Percentiles rank a stretch among this genome's conserved stretches.
Conservation (phyloP, 2,888 invertebrate species). For the Aleiodes testaceus region DNA sequence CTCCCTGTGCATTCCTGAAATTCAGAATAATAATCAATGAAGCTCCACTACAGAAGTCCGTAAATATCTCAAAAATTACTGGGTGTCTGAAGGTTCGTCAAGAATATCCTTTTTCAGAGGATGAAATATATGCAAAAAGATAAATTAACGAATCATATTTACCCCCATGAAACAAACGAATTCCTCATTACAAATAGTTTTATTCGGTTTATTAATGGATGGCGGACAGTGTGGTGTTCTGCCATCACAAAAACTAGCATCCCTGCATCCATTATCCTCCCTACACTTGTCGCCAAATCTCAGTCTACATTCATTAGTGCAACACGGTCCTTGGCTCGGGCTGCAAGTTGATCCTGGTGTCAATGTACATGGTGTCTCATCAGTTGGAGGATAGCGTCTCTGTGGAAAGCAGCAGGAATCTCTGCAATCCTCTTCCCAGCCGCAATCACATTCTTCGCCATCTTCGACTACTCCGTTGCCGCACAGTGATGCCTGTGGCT, state of each 20-base stretch:
- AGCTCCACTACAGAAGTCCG: background rate
- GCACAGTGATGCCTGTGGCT: constrained; percentile 94
- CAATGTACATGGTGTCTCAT: constrained; percentile 90
- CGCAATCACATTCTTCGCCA: constrained; percentile 99
- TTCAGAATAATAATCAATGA: constrained; percentile 43
- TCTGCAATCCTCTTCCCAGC: constrained; percentile 97
- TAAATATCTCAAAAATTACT: background rate
- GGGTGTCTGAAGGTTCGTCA: too few species aligned
- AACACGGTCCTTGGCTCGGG: constrained; percentile 96
- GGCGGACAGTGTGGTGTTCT: constrained; percentile 92
- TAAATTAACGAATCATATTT: constrained; percentile 69
- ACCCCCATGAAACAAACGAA: constrained; percentile 98
- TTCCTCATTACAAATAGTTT: constrained; percentile 96
- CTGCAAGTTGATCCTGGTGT: constrained; percentile 87
- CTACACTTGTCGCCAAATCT: constrained; percentile 92
- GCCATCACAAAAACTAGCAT: constrained; percentile 94
- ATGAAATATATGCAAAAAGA: background rate
- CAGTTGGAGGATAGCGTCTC: constrained; percentile 83
- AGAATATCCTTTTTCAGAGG: too few species aligned
- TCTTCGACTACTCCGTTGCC: constrained; percentile 98
- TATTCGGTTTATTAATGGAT: constrained; percentile 92
- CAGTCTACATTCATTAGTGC: constrained; percentile 88
- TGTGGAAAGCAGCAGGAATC: constrained; percentile 96
- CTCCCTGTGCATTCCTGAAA: constrained; percentile 94
- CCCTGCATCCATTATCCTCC: constrained; percentile 94